Evolutionary conservation across 2,888 invertebrate species (phyloP).

Genomic region (Melanostoma mellinum): DNA sequence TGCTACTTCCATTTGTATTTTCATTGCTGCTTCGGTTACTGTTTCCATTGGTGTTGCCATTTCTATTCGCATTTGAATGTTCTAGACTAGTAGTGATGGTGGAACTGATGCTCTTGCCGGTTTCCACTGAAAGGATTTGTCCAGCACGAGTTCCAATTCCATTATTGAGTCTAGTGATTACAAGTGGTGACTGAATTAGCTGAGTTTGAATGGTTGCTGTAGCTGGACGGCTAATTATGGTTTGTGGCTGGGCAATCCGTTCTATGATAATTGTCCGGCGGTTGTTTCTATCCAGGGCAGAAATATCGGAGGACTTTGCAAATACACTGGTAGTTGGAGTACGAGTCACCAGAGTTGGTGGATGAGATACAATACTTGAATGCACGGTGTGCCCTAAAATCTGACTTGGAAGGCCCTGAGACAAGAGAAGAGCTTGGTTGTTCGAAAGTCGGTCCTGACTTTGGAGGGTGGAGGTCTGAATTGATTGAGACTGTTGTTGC

Average conservation of each 20-base stretch:
- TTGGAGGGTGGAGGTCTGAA: conserved; percentile 79
- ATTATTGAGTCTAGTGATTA: conserved; percentile 72
- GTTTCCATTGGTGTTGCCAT: conserved; percentile 20
- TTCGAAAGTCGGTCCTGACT: conserved; percentile 77
- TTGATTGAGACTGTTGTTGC: conserved; percentile 81
- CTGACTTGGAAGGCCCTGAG: conserved; percentile 77
- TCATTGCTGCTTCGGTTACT: conserved; percentile 40
- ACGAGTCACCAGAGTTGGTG: conserved; percentile 78
- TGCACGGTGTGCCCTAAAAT: conserved; percentile 79
- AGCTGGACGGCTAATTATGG: conserved; percentile 78
- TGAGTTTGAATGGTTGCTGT: conserved; percentile 80
- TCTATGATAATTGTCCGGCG: conserved; percentile 72
- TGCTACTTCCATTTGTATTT: conserved; percentile 48
- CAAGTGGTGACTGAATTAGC: conserved; percentile 78
- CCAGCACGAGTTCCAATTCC: conserved; percentile 55
- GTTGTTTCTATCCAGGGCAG: conserved; percentile 75
- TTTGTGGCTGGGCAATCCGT: conserved; percentile 76
- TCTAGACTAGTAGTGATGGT: conserved; percentile 42
- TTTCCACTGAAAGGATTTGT: conserved; percentile 50
- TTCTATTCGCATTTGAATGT: conserved; percentile 8
- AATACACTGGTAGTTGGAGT: conserved; percentile 73
- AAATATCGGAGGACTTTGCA: conserved; percentile 55
- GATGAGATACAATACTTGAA: conserved; percentile 79
- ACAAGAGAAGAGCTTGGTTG: conserved; percentile 77
- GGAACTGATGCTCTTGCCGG: conserved; percentile 60